phyloP scores from a whole-genome alignment of 2,113 vertebrate genomes.

The Canis aureus region DNA sequence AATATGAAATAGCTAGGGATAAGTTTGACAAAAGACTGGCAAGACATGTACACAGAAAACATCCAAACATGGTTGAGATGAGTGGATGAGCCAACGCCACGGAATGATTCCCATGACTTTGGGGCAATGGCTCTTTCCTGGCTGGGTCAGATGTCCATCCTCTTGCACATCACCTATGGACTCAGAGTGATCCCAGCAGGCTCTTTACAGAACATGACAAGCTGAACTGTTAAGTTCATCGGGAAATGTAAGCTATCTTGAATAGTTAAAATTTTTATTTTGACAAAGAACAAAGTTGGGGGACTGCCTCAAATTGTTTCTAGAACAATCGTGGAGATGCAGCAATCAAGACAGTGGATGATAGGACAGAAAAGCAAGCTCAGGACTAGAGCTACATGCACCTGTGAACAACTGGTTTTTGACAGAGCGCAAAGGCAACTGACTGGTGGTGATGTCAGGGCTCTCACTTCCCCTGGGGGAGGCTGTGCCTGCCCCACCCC shows the following conservation, averaged over 20 bases:
- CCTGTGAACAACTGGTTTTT: rapidly evolving
- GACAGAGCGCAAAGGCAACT: background rate
- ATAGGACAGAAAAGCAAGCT: rapidly evolving
- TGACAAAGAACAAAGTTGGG: background rate
- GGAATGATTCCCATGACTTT: rapidly evolving
- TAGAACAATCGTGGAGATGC: rapidly evolving
- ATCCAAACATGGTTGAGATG: rapidly evolving
- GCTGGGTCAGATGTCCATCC: rapidly evolving
- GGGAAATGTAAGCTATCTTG: background rate
- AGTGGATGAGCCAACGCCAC: rapidly evolving
- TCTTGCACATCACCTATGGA: background rate
- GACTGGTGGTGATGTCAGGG: rapidly evolving
- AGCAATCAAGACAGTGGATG: background rate
- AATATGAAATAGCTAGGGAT: rapidly evolving
- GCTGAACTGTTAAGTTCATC: background rate
- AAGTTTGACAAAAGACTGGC: background rate
- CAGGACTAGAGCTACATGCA: rapidly evolving
- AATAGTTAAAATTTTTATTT: rapidly evolving
- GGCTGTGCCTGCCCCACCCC: rapidly evolving
- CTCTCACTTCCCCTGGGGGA: background rate
- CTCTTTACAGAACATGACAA: background rate
- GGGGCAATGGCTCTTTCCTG: rapidly evolving
- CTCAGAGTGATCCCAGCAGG: background rate
- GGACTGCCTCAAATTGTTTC: rapidly evolving
- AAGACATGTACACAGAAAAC: background rate